phyloP scores from a whole-genome alignment of 2,888 invertebrate species.

The Drosophila kuntzei region DNA sequence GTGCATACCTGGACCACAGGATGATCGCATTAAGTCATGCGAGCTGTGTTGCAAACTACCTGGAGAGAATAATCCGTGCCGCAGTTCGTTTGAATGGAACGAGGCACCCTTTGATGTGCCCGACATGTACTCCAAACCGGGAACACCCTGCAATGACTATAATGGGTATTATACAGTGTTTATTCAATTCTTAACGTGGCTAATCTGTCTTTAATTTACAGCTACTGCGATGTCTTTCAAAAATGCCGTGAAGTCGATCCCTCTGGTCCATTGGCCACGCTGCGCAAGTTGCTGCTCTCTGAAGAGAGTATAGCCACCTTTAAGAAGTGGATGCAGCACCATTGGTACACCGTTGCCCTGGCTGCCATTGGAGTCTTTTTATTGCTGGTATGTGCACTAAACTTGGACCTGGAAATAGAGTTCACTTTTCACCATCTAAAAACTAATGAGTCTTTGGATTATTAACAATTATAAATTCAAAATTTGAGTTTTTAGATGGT shows the following conservation, averaged over 20 bases:
- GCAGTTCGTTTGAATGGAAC: conserved; percentile 96
- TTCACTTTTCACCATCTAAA: conserved; percentile 4
- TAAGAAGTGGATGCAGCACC: conserved; percentile 93
- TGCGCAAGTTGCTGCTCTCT: conserved; percentile 93
- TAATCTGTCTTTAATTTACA: conserved; percentile 53
- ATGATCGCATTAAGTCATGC: conserved; percentile 94
- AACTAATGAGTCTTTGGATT: neutral
- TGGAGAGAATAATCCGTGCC: conserved; percentile 92
- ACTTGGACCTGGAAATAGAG: neutral
- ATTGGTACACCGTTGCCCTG: conserved; percentile 95
- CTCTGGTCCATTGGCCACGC: conserved; percentile 95
- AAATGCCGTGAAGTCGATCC: conserved; percentile 96
- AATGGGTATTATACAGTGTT: conserved; percentile 88
- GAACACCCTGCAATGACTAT: conserved; percentile 97
- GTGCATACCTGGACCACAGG: conserved; percentile 92
- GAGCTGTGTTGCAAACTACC: conserved; percentile 96
- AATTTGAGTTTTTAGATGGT: conserved; percentile 2
- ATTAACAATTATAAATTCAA: neutral
- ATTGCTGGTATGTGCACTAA: conserved; percentile 90
- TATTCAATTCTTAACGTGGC: neutral
- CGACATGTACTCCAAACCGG: conserved; percentile 96
- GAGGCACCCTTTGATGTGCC: conserved; percentile 95
- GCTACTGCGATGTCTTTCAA: conserved; percentile 89
- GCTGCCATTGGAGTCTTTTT: conserved; percentile 91
- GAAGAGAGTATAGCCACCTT: conserved; percentile 96